Evolutionary conservation across 2,797 vertebrate species (phyloP), one percentile per base, ranked within the genome.

Genomic region (Poecilia gillii): DNA sequence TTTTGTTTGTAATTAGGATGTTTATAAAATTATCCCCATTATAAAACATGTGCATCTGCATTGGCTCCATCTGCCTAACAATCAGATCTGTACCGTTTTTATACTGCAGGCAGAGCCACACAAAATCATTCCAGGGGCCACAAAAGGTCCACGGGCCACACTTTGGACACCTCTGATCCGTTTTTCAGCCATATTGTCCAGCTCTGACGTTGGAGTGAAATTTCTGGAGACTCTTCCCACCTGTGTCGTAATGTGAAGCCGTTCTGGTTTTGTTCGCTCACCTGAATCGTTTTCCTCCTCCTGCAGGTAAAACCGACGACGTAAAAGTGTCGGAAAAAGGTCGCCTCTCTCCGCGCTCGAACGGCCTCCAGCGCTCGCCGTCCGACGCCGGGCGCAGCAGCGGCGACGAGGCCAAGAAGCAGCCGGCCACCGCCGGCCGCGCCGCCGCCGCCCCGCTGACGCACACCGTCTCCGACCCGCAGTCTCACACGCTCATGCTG

Each of bases 321-420:
- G 96, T 97, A 72, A 99, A 99, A 90, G 98, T 99, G 79, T 99
- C 98, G 2, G 98, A 99, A 92, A 99, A 99, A 92, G 97, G 97
- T 70, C 93, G 97, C 36, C 94, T 96, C 72, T 98, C 98, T 31
- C 97, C 98, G 70, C 97, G 97, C 84, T 89, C 96, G 6, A 95
- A 96, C 75, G 96, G 96, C 88, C 95, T 98, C 80, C 98, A 98
- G 89, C 97, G 97, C 73, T 99, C 98, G 28, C 97, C 97, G 1
- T 99, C 98, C 0, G 98, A 99, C 8, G 95, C 96, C 0, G 97
- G 97, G 51, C 97, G 97, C 86, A 98, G 97, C 95, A 98, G 97
- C 53, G 97, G 97, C 0, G 98, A 99, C 2, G 97, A 99, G 90
- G 93, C 96, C 59, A 98, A 97, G 92, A 98, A 97, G 71, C 89